Base-by-base conservation (phyloP, 2,888 invertebrate genomes). In the Syrphus vitripennis region DNA sequence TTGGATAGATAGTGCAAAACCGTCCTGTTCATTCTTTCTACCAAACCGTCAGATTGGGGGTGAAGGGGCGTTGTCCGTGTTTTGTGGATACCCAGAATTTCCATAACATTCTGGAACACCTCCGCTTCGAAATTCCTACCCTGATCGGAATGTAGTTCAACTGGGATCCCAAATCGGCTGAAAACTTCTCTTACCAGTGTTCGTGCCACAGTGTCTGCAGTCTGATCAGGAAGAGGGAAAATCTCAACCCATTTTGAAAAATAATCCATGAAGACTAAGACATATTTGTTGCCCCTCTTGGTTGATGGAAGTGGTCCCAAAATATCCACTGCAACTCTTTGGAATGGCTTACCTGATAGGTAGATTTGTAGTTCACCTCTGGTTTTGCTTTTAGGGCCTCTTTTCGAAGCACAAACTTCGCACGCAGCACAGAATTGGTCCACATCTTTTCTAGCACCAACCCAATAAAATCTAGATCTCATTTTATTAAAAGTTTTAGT, bases 21-120 rank as follows among this genome's bases (percentile, higher is more conserved):
- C n/a, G n/a, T n/a, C n/a, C n/a, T n/a, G n/a, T 16, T 5, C 29
- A 29, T 88, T 45, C 88, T 71, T 29, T 89, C 89, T 5, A 89
- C 88, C 88, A 89, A 89, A 37, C 89, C 89, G 63, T 90, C 89
- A 4, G 89, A 89, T 26, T 90, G 89, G 3, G 90, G 89, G 69
- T 88, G 88, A 14, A 89, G 61, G 6, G 89, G 78, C 1, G 90
- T 90, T n/a, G 89, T 89, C 4, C 87, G 45, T 1, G 87, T 88
- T 53, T 88, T 88, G 7, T 37, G 63, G 31, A 88, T 83, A 9
- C 84, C 82, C 45, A 88, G 50, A 10, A 87, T 7, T 9, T 77
- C 21, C 50, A 88, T 50, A 3, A 71, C 61, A 21, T 61, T 45
- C 61, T 74, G 67, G 50, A 82, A 79, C 37, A 86, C 50, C 7